Conservation (phyloP, 2,888 invertebrate species). For the Eupithecia subumbrata region DNA sequence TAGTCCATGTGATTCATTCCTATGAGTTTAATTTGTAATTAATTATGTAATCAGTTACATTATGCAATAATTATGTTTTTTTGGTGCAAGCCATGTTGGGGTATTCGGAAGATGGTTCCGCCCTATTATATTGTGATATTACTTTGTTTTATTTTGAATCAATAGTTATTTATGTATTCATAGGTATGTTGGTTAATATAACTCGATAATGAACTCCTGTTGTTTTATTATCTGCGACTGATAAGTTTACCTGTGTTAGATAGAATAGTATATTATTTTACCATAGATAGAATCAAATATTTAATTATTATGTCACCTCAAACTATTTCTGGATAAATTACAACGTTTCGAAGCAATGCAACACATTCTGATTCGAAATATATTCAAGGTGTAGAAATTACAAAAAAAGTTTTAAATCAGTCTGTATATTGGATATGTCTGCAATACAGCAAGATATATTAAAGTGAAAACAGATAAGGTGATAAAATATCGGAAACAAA, state of each 20-base stretch:
- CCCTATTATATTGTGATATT: conserved; percentile 43
- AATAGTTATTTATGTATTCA: conserved; percentile 36
- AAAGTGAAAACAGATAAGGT: conserved; percentile 83
- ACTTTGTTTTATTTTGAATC: conserved; percentile 34
- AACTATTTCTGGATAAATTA: not conserved
- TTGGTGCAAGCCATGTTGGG: conserved; percentile 38
- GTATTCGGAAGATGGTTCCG: conserved; percentile 24
- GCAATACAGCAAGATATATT: conserved; percentile 85
- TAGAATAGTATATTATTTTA: too few species aligned
- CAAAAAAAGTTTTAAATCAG: conserved; percentile 75
- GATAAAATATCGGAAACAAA: conserved; percentile 84
- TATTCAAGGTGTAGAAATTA: conserved; percentile 49
- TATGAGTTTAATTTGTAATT: conserved; percentile 29
- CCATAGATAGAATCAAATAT: not conserved
- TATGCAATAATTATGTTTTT: conserved; percentile 27
- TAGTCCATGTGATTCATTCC: conserved; percentile 33
- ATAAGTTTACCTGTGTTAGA: not conserved
- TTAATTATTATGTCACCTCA: not conserved
- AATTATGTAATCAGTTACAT: conserved; percentile 26
- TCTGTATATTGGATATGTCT: conserved; percentile 85
- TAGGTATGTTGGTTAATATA: conserved; percentile 38
- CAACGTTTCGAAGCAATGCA: not conserved
- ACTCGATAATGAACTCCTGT: conserved; percentile 26
- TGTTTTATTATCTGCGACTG: conserved; percentile 9
- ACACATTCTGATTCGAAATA: not conserved